Evolutionary conservation across 53 echinoderm and acorn worm species (phyloP).

Genomic region (Pentamera pediparva): DNA sequence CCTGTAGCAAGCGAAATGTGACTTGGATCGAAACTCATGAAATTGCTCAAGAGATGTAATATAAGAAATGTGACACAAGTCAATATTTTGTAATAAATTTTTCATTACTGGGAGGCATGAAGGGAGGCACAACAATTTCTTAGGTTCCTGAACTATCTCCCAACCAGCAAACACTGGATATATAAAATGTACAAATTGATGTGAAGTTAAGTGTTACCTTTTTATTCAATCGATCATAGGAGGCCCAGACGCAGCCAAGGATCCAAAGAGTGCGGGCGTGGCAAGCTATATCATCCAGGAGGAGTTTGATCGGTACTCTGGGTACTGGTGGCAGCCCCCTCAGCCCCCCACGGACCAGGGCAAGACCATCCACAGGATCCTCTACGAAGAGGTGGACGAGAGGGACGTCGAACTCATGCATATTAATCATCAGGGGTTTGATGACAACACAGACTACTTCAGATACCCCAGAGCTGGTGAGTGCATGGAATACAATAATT

Average conservation of each 20-base stretch:
- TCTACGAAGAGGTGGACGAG: slow-evolving; percentile 97
- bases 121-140: too few species aligned
- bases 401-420: slow-evolving; percentile 89
- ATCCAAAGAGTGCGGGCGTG: slow-evolving; percentile 73
- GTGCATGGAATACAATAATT: too few species aligned
- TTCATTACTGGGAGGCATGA: too few species aligned
- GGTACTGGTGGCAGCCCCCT: slow-evolving; percentile 97
- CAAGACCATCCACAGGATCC: slow-evolving; percentile 50
- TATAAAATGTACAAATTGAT: too few species aligned
- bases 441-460: slow-evolving; percentile 79
- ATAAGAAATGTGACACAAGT: too few species aligned
- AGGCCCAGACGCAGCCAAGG: slow-evolving; percentile 14
- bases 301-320: slow-evolving; percentile 98
- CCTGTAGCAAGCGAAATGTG: too few species aligned
- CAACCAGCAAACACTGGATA: neutral
- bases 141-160: neutral
- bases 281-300: slow-evolving; percentile 98
- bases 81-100: too few species aligned
- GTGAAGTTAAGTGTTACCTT: too few species aligned
- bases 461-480: slow-evolving; percentile 94
- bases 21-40: too few species aligned
- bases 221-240: too few species aligned
- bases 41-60: too few species aligned
- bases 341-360: slow-evolving; percentile 8
- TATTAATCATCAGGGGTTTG: slow-evolving; percentile 71